phyloP scores from a whole-genome alignment of 2,888 invertebrate species.

The Amaurobius ferox region DNA sequence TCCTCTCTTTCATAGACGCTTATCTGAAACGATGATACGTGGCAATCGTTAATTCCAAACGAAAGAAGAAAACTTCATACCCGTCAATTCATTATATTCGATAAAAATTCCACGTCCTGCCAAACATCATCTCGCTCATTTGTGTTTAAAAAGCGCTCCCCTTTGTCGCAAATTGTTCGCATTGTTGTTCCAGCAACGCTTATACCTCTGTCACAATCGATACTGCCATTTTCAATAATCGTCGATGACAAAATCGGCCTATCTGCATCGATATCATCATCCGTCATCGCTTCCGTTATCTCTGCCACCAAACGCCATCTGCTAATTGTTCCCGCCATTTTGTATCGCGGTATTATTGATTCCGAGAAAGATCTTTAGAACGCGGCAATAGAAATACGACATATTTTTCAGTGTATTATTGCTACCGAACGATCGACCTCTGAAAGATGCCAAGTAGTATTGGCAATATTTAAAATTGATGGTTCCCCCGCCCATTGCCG shows the following conservation, averaged over 20 bases:
- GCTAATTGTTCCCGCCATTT: conserved; percentile 6
- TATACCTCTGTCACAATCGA: conserved; percentile 33
- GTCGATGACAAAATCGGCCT: conserved; percentile 61
- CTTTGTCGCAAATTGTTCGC: neutral
- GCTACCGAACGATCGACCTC: neutral
- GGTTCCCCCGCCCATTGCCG: neutral
- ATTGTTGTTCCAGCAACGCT: conserved; percentile 1
- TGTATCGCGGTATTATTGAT: conserved; percentile 43
- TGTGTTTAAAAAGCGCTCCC: conserved; percentile 1
- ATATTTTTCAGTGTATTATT: conserved; percentile 65
- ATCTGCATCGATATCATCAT: conserved; percentile 68
- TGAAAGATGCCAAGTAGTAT: conserved; percentile 24
- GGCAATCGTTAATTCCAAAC: neutral
- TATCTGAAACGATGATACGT: neutral
- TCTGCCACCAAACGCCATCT: conserved; percentile 4
- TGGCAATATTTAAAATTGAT: conserved; percentile 67
- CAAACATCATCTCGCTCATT: neutral
- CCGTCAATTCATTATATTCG: conserved; percentile 12
- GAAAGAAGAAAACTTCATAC: neutral
- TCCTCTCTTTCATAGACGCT: neutral
- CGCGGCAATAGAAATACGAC: conserved; percentile 11
- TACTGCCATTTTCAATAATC: conserved; percentile 45
- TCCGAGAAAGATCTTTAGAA: conserved; percentile 1
- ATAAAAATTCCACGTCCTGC: conserved; percentile 6
- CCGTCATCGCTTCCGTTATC: conserved; percentile 52